These are phyloP conservation scores for Caradrina kadenii DNA, from an alignment of 2,888 invertebrate genomes.

Conservation along the genomic window DNA sequence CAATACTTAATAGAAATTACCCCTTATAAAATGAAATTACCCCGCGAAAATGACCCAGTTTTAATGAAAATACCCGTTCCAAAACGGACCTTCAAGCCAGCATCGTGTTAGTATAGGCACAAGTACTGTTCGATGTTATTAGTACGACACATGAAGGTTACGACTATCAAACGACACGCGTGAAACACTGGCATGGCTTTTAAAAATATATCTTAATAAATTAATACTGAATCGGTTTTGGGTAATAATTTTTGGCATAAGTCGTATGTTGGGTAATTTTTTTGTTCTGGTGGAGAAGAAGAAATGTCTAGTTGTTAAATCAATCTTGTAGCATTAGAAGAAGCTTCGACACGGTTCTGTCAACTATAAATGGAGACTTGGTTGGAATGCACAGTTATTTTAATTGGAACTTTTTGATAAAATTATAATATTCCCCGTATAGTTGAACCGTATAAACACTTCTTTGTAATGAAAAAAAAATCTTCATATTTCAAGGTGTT, in stretches of 20 bases:
- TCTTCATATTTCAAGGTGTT: no score
- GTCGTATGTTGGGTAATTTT: conserved; percentile 7
- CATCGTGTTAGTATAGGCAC: conserved; percentile 43
- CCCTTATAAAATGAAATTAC: not conserved
- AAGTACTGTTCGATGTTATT: conserved; percentile 49
- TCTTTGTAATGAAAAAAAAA: no score
- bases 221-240: conserved; percentile 57
- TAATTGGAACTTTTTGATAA: no score
- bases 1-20: not conserved
- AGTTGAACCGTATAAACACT: no score
- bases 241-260: conserved; percentile 44
- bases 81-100: conserved; percentile 11
- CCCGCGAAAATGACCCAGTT: not conserved
- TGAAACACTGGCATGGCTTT: conserved; percentile 10
- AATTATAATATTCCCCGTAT: no score
- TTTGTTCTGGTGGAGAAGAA: not conserved
- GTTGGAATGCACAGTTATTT: no score
- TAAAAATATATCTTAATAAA: conserved; percentile 34
- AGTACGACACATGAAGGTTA: conserved; percentile 38
- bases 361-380: no score
- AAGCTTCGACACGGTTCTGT: not conserved
- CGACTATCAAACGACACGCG: conserved; percentile 15
- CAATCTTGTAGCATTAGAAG: not conserved
- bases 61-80: conserved; percentile 23
- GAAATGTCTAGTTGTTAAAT: not conserved